Percentiles rank a stretch among this genome's conserved stretches.
Conservation (phyloP, 2,797 vertebrate species). For the Dicrostonyx torquatus region DNA sequence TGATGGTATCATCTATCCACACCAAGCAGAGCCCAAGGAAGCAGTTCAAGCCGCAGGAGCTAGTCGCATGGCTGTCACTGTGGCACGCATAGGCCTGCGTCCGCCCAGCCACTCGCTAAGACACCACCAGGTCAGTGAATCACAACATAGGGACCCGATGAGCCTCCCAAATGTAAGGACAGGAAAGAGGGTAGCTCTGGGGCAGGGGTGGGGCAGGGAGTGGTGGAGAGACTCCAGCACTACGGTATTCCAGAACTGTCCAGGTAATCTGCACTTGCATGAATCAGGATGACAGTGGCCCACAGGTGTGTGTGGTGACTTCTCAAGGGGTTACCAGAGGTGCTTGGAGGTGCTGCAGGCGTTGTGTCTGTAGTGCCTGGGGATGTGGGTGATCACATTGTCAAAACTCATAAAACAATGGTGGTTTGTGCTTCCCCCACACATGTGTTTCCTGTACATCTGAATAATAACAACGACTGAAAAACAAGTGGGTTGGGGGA, state of each 20-base stretch:
- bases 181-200: neutral
- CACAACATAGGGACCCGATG: accelerated
- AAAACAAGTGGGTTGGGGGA: neutral
- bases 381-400: too few relatives aligned
- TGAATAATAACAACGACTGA: neutral
- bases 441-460: neutral
- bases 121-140: neutral
- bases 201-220: too few relatives aligned
- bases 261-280: neutral
- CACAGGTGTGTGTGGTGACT: accelerated
- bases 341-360: accelerated
- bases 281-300: neutral
- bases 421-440: neutral
- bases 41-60: neutral
- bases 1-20: neutral
- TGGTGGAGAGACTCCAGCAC: neutral
- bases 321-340: neutral
- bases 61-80: neutral
- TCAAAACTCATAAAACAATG: neutral
- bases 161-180: neutral
- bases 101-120: accelerated
- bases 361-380: neutral
- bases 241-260: neutral
- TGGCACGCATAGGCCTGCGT: neutral
- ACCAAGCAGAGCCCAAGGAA: neutral